Conservation (phyloP, 2,113 vertebrate species). For the Epinephelus lanceolatus region DNA sequence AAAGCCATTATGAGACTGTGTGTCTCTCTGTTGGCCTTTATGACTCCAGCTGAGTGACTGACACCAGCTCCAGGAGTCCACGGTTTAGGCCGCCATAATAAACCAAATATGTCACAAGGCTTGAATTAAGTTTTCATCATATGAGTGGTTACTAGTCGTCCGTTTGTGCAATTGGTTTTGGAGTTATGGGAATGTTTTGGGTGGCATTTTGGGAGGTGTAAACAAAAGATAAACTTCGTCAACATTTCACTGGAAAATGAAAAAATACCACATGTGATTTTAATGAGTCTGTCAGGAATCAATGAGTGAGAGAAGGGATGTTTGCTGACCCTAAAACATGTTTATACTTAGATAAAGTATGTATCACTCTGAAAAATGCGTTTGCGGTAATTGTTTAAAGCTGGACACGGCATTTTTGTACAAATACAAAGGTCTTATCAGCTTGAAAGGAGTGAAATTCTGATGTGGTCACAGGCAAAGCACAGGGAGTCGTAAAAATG, state of each 20-base stretch:
- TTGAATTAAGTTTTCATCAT: constrained; percentile 42
- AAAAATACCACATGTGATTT: neutral
- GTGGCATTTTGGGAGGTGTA: constrained; percentile 32
- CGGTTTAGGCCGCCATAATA: constrained; percentile 37
- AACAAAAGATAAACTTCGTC: constrained; percentile 20
- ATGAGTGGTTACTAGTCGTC: constrained; percentile 23
- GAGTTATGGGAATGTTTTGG: constrained; percentile 4
- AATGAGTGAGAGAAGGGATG: neutral
- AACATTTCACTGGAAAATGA: constrained; percentile 19
- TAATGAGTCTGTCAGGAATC: neutral
- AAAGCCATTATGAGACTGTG: constrained; percentile 71
- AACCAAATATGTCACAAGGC: constrained; percentile 51
- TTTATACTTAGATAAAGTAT: neutral
- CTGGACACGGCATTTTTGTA: neutral
- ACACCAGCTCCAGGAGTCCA: constrained; percentile 59
- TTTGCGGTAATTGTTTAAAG: constrained; percentile 3
- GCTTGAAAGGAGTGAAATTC: neutral
- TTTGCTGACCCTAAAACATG: neutral
- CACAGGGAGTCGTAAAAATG: neutral
- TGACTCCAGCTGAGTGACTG: constrained; percentile 67
- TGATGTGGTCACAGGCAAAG: neutral
- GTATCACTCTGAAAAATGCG: neutral
- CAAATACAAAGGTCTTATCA: neutral
- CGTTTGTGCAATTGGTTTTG: constrained; percentile 37
- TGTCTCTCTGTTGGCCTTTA: constrained; percentile 56